Percentiles rank a stretch among this genome's conserved stretches.
Evolutionary conservation across 2,888 invertebrate species (phyloP).

Genomic region (Limenitis camilla): DNA sequence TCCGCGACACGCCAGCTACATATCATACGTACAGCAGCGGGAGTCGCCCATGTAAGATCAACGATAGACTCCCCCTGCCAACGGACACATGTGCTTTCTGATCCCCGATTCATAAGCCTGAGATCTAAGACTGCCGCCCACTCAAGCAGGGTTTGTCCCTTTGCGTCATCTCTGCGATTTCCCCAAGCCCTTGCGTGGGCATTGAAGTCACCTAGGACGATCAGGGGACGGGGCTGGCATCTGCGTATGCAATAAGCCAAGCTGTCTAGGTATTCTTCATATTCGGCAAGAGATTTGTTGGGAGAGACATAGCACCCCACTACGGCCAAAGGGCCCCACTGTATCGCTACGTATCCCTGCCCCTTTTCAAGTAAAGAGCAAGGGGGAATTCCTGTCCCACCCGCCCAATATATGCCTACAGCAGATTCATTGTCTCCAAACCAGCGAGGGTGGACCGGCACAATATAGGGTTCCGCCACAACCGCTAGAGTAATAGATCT

Average conservation of each 20-base stretch:
- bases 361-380: constrained; percentile 3
- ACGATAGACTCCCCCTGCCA: constrained; percentile 27
- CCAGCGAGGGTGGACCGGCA: constrained; percentile 17
- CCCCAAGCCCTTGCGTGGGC: constrained; percentile 15
- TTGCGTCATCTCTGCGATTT: background rate
- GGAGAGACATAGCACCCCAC: constrained; percentile 19
- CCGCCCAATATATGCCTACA: constrained; percentile 12
- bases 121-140: constrained; percentile 17
- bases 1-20: constrained; percentile 14
- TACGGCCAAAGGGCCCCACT: constrained; percentile 7
- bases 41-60: constrained; percentile 19
- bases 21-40: constrained; percentile 3
- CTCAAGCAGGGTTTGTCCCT: constrained; percentile 3
- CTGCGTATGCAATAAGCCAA: constrained; percentile 7
- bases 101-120: constrained; percentile 11
- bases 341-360: constrained; percentile 6
- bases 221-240: constrained; percentile 5
- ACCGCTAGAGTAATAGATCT: constrained; percentile 14
- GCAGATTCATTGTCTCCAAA: constrained; percentile 7
- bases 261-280: constrained; percentile 9
- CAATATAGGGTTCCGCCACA: constrained; percentile 22
- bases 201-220: constrained; percentile 17
- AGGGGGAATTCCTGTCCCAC: background rate
- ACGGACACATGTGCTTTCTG: constrained; percentile 22
- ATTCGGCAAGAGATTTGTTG: constrained; percentile 5